These are phyloP conservation scores for Otis tarda DNA, from an alignment of 2,113 vertebrate genomes.

Conservation along the genomic window DNA sequence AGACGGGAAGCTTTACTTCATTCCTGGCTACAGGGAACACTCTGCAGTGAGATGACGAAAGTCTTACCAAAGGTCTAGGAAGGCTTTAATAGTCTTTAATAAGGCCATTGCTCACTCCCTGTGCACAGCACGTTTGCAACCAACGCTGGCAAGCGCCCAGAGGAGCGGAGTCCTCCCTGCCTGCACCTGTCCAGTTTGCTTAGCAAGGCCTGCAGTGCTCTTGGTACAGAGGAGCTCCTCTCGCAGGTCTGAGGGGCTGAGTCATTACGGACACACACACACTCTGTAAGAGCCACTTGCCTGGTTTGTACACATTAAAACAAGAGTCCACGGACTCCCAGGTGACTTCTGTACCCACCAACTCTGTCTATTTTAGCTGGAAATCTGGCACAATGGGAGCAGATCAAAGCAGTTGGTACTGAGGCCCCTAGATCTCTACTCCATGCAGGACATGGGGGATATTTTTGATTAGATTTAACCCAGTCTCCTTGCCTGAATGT, in stretches of 20 bases:
- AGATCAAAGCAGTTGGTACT: neutral
- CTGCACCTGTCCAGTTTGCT: neutral
- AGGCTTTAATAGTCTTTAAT: neutral
- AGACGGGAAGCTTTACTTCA: neutral
- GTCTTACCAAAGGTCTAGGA: neutral
- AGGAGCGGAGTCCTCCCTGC: neutral
- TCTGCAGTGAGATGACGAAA: neutral
- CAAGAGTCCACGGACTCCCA: neutral
- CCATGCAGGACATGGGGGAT: neutral
- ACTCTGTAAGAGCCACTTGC: neutral
- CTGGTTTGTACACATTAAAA: neutral
- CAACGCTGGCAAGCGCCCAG: neutral
- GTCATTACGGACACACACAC: neutral
- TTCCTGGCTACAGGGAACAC: neutral
- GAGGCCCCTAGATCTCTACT: neutral
- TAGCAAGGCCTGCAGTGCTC: neutral
- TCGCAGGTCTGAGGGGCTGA: neutral
- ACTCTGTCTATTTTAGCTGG: neutral
- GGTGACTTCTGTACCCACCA: neutral
- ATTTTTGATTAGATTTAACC: neutral
- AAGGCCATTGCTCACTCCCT: neutral
- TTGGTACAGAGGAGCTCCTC: neutral
- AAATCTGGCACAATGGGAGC: neutral
- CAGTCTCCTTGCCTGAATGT: neutral
- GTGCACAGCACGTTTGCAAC: fast-evolving